These are phyloP conservation scores for Nerophis lumbriciformis DNA, from an alignment of 2,113 vertebrate genomes.

Conservation along the genomic window DNA sequence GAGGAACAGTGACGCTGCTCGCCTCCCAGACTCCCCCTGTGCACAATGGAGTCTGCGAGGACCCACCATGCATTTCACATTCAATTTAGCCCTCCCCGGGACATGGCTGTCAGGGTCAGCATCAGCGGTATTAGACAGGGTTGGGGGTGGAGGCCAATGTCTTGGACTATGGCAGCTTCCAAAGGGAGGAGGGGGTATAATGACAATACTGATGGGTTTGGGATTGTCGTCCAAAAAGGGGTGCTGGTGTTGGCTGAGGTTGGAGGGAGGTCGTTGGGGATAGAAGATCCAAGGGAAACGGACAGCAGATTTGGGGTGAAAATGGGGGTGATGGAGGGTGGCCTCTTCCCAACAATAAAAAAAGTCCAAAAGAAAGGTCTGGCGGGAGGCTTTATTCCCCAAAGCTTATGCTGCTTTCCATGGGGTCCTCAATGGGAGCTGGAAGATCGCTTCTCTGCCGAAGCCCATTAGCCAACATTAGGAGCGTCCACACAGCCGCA, in stretches of 20 bases:
- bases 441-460: slow-evolving; percentile 80
- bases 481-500: slow-evolving; percentile 87
- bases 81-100: slow-evolving; percentile 94
- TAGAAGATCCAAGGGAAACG: slow-evolving; percentile 61
- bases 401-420: slow-evolving; percentile 70
- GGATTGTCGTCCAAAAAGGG: slow-evolving; percentile 44
- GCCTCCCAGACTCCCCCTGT: slow-evolving; percentile 70
- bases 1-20: slow-evolving; percentile 72
- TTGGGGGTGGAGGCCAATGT: slow-evolving; percentile 59
- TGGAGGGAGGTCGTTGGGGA: slow-evolving; percentile 49
- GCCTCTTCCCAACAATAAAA: slow-evolving; percentile 62
- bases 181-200: slow-evolving; percentile 40
- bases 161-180: slow-evolving; percentile 59
- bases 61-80: slow-evolving; percentile 98
- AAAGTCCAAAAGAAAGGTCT: slow-evolving; percentile 66
- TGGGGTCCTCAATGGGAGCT: slow-evolving; percentile 68
- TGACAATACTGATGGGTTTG: slow-evolving; percentile 56
- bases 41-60: slow-evolving; percentile 89
- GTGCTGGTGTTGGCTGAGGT: slow-evolving; percentile 48
- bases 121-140: slow-evolving; percentile 53
- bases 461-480: slow-evolving; percentile 98
- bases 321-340: slow-evolving; percentile 67
- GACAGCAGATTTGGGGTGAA: slow-evolving; percentile 67
- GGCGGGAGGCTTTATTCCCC: slow-evolving; percentile 62
- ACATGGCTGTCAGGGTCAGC: slow-evolving; percentile 72